Evolutionary conservation across 2,797 vertebrate species (phyloP), one percentile per base, ranked within the genome.

Genomic region (Eupleurogrammus muticus): DNA sequence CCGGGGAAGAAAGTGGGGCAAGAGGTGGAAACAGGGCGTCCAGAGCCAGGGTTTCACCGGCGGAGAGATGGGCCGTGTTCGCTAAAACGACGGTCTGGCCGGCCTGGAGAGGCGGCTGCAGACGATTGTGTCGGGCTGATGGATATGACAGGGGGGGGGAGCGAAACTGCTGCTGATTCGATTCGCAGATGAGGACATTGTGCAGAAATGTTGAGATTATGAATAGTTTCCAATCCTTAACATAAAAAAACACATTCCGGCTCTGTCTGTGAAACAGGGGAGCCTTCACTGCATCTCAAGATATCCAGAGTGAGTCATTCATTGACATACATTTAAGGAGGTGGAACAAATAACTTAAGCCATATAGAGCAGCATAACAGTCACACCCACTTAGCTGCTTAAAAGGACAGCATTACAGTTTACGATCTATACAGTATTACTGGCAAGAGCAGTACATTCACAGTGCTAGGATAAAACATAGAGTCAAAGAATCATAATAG

Each of bases 1-100:
- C 85, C 79, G 72, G 83, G 84, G 86, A 89, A 85, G 83, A 88
- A 86, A 80, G 64, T 77, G 73, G 83, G 87, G 83, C 82, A 82
- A 86, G 70, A 71, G 77, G 84, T 3, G 81, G 86, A 88, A 88
- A 83, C 73, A 79, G 75, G 83, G 79, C 82, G 80, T 61, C 80
- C 81, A 79, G 64, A 68, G 70, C 85, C 78, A 83, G 85, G 69
- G 56, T 84, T 67, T 53, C 73, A 78, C 49, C 66, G 59, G 59
- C 68, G 72, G 72, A 78, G 73, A 66, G 67, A 66, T 69, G 67
- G 79, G 70, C 76, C 53, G 55, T 67, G 73, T 61, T 74, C 54
- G 36, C 63, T n/a, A n/a, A 80, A 58, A 51, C 59, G 64, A 69
- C 70, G 20, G 35, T 49, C 53, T 42, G 49, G 79, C 28, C 55